Conservation (phyloP, 2,888 invertebrate genomes). For the Allacma fusca region DNA sequence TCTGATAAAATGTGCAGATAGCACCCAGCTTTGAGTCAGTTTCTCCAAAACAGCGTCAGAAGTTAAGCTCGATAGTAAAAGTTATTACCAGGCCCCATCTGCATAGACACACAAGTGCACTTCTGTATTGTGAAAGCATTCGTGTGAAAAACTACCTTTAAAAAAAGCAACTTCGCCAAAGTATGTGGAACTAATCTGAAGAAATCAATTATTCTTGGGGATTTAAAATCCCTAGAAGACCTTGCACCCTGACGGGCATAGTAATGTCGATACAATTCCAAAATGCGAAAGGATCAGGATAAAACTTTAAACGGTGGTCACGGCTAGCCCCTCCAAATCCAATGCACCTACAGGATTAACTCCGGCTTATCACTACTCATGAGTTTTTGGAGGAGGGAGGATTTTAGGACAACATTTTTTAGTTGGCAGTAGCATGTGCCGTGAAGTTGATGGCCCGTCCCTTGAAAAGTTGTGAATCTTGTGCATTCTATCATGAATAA, state of each 20-base stretch:
- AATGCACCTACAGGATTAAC: background rate
- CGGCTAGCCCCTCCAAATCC: background rate
- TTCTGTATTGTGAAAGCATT: no score
- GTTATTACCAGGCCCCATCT: no score
- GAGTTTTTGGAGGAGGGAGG: background rate
- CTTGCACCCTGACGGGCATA: background rate
- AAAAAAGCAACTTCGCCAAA: no score
- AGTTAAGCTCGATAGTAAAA: no score
- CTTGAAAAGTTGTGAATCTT: background rate
- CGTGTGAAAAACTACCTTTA: no score
- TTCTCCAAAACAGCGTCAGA: no score
- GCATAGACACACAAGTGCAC: no score
- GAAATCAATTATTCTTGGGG: no score
- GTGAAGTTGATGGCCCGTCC: background rate
- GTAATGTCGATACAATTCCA: background rate
- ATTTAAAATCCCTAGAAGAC: background rate
- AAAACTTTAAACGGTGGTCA: background rate
- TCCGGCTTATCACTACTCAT: background rate
- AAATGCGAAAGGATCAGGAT: background rate
- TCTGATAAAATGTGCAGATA: no score
- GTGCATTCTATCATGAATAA: slow-evolving; percentile 3
- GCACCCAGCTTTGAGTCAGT: no score
- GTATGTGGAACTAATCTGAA: no score
- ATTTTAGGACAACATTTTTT: background rate
- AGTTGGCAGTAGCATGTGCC: slow-evolving; percentile 1